Conservation (phyloP, 2,888 invertebrate species). For the Lomographa bimaculata region DNA sequence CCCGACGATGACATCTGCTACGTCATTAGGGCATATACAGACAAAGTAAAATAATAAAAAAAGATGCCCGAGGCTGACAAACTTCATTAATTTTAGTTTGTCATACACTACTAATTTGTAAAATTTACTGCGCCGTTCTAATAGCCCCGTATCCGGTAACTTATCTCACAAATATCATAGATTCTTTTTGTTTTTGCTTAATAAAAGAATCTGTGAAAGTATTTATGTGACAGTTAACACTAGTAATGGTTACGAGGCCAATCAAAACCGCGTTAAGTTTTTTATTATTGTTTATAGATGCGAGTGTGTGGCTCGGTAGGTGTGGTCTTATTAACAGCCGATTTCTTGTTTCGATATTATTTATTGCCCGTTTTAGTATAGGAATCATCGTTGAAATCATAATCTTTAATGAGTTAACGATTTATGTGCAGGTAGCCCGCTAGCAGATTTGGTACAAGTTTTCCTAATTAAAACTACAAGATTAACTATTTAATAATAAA, state of each 20-base stretch:
- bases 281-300: conserved; percentile 55
- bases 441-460: conserved; percentile 6
- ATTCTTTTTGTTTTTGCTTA: conserved; percentile 49
- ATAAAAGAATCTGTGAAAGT: conserved; percentile 47
- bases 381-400: conserved; percentile 31
- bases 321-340: conserved; percentile 55
- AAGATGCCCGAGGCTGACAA: conserved; percentile 58
- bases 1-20: conserved; percentile 64
- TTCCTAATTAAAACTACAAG: background rate
- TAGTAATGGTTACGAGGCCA: conserved; percentile 57
- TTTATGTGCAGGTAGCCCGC: conserved; percentile 22
- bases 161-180: conserved; percentile 62
- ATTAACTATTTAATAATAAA: too few relatives aligned
- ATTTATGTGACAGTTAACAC: conserved; percentile 76
- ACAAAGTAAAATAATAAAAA: conserved; percentile 56
- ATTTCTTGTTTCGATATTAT: conserved; percentile 31
- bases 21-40: conserved; percentile 66
- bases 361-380: conserved; percentile 34
- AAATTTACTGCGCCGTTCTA: conserved; percentile 73
- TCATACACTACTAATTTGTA: conserved; percentile 79
- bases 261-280: conserved; percentile 65
- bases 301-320: conserved; percentile 37
- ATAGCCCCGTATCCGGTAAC: conserved; percentile 75
- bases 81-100: conserved; percentile 78
- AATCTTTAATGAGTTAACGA: conserved; percentile 34